phyloP scores from a whole-genome alignment of 2,113 vertebrate species.

The Dromiciops gliroides region DNA sequence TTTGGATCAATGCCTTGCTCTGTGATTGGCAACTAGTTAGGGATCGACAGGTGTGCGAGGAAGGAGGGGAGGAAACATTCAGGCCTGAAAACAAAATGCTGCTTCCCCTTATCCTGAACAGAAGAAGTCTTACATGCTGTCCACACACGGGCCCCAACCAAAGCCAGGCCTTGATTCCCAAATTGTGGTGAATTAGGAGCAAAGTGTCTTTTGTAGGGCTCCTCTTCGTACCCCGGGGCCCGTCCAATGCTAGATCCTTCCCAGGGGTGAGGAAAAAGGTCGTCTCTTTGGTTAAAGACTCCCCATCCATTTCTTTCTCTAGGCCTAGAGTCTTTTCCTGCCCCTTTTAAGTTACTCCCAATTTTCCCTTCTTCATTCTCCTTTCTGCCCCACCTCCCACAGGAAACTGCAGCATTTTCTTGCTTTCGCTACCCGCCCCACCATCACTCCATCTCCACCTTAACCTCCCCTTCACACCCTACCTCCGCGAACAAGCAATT shows the following conservation, averaged over 20 bases:
- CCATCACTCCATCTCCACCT: not conserved
- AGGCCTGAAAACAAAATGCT: not conserved
- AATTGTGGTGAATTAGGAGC: not conserved
- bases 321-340: not conserved
- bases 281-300: not conserved
- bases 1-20: not conserved
- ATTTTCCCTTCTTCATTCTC: not conserved
- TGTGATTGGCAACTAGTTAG: not conserved
- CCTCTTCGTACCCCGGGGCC: not conserved
- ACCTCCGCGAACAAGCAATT: not conserved
- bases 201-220: not conserved
- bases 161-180: not conserved
- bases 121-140: not conserved
- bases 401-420: not conserved
- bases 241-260: not conserved
- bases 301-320: not conserved
- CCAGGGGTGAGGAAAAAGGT: not conserved
- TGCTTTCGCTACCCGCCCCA: not conserved
- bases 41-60: conserved; percentile 6
- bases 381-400: not conserved
- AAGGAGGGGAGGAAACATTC: not conserved
- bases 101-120: not conserved
- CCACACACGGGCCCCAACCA: not conserved
- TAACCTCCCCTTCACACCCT: not conserved
- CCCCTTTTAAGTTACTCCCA: not conserved